Percentiles rank a stretch among this genome's conserved stretches.
phyloP scores from a whole-genome alignment of 2,888 invertebrate genomes.

The Malthinus seriepunctatus region DNA sequence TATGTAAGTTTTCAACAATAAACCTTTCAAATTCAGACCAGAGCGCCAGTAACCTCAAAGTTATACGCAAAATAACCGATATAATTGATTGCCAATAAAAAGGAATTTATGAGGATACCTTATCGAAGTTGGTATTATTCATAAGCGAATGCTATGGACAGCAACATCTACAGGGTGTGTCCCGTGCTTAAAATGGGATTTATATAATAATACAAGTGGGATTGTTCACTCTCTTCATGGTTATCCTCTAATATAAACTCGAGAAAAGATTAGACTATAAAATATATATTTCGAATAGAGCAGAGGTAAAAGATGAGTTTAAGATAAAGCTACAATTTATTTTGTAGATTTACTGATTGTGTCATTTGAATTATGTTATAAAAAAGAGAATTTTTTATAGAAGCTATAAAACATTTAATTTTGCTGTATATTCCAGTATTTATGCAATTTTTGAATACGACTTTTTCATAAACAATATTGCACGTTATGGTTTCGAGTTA shows the following conservation, averaged over 20 bases:
- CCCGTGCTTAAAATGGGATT: constrained; percentile 29
- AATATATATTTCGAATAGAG: constrained; percentile 36
- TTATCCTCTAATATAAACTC: constrained; percentile 39
- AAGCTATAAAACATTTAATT: no score
- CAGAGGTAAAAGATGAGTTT: constrained; percentile 33
- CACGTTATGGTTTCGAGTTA: no score
- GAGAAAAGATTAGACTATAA: constrained; percentile 44
- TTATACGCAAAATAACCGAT: constrained; percentile 40
- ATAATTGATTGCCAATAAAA: constrained; percentile 49
- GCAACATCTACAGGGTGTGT: constrained; percentile 44
- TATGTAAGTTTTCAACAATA: constrained; percentile 31
- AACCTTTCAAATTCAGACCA: constrained; percentile 31
- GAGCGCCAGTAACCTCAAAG: constrained; percentile 33
- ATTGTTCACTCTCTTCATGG: constrained; percentile 15
- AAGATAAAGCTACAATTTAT: constrained; percentile 24
- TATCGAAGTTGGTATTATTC: constrained; percentile 46
- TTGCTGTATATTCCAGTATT: no score
- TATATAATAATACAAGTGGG: constrained; percentile 25
- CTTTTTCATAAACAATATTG: no score
- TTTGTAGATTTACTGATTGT: constrained; percentile 13
- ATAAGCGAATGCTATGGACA: constrained; percentile 45
- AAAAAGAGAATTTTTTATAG: no score
- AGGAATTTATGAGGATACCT: constrained; percentile 45
- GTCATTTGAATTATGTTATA: not conserved
- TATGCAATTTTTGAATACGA: no score